Evolutionary conservation across 1,140 invertebrate genomes (phyloP), one percentile per base, ranked within the genome.

Genomic region (Platorchestia sp.): DNA sequence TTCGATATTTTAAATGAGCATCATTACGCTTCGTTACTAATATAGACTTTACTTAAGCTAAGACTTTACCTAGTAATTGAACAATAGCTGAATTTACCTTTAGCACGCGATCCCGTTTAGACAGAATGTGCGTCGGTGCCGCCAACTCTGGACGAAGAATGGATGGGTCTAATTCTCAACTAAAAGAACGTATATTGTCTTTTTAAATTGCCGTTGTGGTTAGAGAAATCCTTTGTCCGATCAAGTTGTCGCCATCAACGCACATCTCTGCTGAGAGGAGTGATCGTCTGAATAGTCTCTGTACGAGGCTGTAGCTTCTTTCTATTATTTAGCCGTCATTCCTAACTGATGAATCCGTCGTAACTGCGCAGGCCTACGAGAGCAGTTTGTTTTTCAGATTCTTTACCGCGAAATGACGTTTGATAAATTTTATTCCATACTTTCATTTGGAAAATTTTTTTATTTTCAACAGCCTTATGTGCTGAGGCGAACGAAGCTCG

Each of bases 21-120:
- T 45, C 91, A 93, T 93, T 93, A 93, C 91, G 91, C 91, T 93
- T 93, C 91, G 91, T 93, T 93, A 93, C 91, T 93, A 93, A 93
- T 93, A 93, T 93, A 93, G 91, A 93, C 91, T 93, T 93, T 45
- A 93, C 43, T 40, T 93, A 93, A 93, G 43, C 43, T 93, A 93
- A 93, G 91, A 93, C 45, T 47, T 45, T 93, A 93, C 91, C 5
- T 93, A 93, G 91, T 93, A 93, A 93, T 93, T 6, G 91, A 93
- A 93, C 45, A 40, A 93, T 93, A 93, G 91, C 43, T 89, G 43
- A 89, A 89, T 89, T 42, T 89, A 89, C 87, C 87, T 89, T 89
- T 89, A 75, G 59, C 59, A 75, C 27, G 7, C 59, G 27, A 75
- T 36, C 59, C 59, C 59, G 14, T 75, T 75, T 75, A 14, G 59